These are phyloP conservation scores for Parapsyche elsis DNA, from an alignment of 1,140 invertebrate genomes.

Conservation along the genomic window DNA sequence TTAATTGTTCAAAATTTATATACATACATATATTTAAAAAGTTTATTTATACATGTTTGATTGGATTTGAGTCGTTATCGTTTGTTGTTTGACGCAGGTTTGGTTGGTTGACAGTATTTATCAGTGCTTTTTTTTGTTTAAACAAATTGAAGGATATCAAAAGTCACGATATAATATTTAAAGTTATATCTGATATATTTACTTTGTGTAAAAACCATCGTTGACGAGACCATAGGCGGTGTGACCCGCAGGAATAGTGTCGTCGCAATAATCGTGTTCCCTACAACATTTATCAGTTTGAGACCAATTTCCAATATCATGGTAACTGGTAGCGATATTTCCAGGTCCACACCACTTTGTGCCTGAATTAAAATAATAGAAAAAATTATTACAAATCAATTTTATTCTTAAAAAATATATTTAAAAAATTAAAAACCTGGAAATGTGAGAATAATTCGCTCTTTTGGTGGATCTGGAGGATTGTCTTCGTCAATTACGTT, in stretches of 20 bases:
- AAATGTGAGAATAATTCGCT: constrained; percentile 45
- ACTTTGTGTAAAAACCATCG: constrained; percentile 70
- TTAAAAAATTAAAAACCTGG: constrained; percentile 47
- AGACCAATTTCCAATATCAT: constrained; percentile 75
- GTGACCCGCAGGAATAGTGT: constrained; percentile 70
- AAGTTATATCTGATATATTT: neutral
- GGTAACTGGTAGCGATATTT: constrained; percentile 73
- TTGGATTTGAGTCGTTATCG: too few species aligned
- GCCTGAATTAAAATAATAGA: constrained; percentile 58
- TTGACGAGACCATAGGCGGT: constrained; percentile 74
- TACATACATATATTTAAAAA: too few species aligned
- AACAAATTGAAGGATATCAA: too few species aligned
- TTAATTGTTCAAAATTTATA: too few species aligned
- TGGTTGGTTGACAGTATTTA: too few species aligned
- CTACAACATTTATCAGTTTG: constrained; percentile 83
- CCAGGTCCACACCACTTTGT: constrained; percentile 81
- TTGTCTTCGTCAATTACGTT: constrained; percentile 47
- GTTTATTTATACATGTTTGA: too few species aligned
- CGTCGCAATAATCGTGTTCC: constrained; percentile 79
- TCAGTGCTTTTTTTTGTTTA: too few species aligned
- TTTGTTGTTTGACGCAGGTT: too few species aligned
- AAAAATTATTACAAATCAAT: neutral
- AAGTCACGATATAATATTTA: constrained; percentile 2
- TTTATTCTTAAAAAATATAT: neutral
- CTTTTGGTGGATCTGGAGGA: constrained; percentile 47